Evolutionary conservation across 1,140 invertebrate species (phyloP), one percentile per base, ranked within the genome.

Genomic region (Cylas formicarius): DNA sequence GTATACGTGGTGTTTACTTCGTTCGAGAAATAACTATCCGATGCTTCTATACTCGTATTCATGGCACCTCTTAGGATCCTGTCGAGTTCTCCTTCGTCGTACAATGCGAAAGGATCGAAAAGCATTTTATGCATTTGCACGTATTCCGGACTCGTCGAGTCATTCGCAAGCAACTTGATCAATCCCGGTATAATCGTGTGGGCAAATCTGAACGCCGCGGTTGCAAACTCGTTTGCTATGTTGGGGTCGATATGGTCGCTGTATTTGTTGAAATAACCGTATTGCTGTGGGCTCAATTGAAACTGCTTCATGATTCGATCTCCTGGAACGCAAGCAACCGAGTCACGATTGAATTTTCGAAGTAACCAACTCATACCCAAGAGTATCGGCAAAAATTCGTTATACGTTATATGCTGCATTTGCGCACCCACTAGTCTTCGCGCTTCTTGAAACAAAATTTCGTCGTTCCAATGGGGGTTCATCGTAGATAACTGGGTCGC

Each of bases 181-280:
- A 89, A 62, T 8, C 77, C 71, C 52, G 82, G 79, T 39, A 92
- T 62, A 3, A 92, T 62, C 0, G 87, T 90, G 58, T 97, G 93
- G 0, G 90, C 93, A 60, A 97, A 97, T 40, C 90, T 70, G 58
- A 90, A 93, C 1, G 85, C 91, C 2, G 92, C 82, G 0, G 89
- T 75, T 0, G 94, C 85, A 72, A 99, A 99, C 56, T 79, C 81
- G 67, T 97, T 97, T 1, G 86, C 79, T 38, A 97, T 81, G 0
- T 79, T 75, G 0, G 93, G 77, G 67, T 98, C 80, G 3, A 88
- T 69, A 4, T 68, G 63, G 0, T 76, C 65, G 51, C 91, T 73
- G 62, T 92, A 92, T 1, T 75, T 74, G 4, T 70, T 63, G 39
- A 79, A 81, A 55, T 76, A 76, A 0, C 82, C 79, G 0, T 62